Conservation (phyloP, 2,113 vertebrate genomes). For the Laticauda laticaudata region DNA sequence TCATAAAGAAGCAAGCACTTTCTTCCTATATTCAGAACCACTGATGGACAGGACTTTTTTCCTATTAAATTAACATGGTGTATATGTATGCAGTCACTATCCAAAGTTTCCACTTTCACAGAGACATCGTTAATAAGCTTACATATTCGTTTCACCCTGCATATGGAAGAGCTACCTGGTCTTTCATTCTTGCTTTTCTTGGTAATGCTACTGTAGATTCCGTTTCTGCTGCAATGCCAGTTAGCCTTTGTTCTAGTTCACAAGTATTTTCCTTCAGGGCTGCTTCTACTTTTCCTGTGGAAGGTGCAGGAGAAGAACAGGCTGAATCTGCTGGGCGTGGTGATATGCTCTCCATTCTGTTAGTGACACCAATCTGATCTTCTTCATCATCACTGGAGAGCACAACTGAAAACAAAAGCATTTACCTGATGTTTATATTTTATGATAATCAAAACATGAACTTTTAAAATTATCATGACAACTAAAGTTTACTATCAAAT, state of each 20-base stretch:
- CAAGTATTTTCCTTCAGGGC: slow-evolving; percentile 81
- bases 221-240: slow-evolving; percentile 77
- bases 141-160: slow-evolving; percentile 52
- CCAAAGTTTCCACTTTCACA: not conserved
- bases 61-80: not conserved
- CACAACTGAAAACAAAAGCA: slow-evolving; percentile 80
- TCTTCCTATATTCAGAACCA: not conserved
- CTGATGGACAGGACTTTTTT: not conserved
- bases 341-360: slow-evolving; percentile 84
- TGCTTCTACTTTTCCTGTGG: slow-evolving; percentile 87
- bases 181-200: slow-evolving; percentile 89
- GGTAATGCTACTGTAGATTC: slow-evolving; percentile 77
- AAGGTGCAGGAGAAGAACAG: slow-evolving; percentile 87
- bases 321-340: slow-evolving; percentile 89
- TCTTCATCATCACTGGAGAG: slow-evolving; percentile 93
- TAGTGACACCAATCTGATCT: slow-evolving; percentile 79
- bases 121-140: not conserved
- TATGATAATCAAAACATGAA: not conserved
- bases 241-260: slow-evolving; percentile 74
- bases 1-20: not conserved
- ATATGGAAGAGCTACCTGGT: slow-evolving; percentile 78
- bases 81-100: not conserved
- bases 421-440: not conserved
- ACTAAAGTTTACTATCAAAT: not conserved
- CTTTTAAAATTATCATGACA: not conserved